Conservation (phyloP, 2,113 vertebrate species). For the Numida meleagris region DNA sequence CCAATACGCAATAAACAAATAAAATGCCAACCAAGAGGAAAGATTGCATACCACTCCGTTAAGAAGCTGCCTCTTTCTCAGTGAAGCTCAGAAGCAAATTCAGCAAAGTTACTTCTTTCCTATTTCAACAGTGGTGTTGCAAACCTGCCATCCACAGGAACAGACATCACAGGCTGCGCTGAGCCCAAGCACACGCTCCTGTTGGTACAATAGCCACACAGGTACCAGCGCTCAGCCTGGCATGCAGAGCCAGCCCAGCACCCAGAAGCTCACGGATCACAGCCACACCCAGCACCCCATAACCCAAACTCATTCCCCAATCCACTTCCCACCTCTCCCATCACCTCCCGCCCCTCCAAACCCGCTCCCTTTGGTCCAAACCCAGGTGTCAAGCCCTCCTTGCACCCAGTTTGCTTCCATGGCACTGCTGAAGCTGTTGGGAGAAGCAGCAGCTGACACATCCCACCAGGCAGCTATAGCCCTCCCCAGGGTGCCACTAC, state of each 20-base stretch:
- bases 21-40: not conserved
- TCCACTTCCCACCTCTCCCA: not conserved
- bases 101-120: not conserved
- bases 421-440: too few species aligned
- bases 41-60: not conserved
- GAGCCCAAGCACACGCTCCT: not conserved
- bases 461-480: not conserved
- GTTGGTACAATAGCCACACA: not conserved
- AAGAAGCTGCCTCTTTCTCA: conserved; percentile 14
- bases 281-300: not conserved
- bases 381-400: not conserved
- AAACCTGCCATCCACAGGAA: not conserved
- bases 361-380: not conserved
- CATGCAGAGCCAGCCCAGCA: not conserved
- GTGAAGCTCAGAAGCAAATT: not conserved
- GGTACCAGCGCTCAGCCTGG: not conserved
- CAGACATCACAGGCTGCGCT: not conserved
- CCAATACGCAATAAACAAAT: accelerated
- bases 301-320: not conserved
- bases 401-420: not conserved
- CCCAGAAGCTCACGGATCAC: not conserved
- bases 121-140: not conserved
- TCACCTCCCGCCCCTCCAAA: not conserved
- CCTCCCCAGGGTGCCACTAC: not conserved
- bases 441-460: accelerated